Evolutionary conservation across 2,888 invertebrate genomes (phyloP).

Genomic region (Heteromurus nitidus): DNA sequence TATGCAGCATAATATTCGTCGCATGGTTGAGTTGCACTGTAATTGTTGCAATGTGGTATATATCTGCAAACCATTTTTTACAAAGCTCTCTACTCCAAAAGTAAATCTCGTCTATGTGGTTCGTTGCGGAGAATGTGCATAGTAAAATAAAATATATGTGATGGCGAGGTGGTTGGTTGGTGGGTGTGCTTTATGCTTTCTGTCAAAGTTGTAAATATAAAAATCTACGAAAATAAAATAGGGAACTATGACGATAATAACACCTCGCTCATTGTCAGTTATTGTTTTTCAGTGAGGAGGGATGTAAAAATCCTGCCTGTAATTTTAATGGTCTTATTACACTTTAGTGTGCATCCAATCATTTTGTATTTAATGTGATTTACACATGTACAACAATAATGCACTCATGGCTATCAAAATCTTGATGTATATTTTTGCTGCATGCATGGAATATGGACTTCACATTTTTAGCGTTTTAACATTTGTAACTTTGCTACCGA

Average conservation of each 20-base stretch:
- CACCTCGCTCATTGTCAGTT: constrained; percentile 8
- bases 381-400: not conserved
- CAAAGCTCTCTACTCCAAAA: not conserved
- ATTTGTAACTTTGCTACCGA: no score
- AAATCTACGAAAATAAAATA: no score
- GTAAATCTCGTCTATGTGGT: no score
- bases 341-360: not conserved
- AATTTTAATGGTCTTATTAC: constrained; percentile 7
- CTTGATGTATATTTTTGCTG: not conserved
- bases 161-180: no score
- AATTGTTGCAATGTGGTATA: not conserved
- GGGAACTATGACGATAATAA: constrained; percentile 16
- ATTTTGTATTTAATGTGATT: not conserved
- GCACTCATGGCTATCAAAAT: not conserved
- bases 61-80: not conserved
- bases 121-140: no score
- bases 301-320: constrained; percentile 24
- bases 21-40: not conserved
- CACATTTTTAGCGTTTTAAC: no score
- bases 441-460: no score
- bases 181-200: no score
- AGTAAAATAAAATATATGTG: no score
- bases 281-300: constrained; percentile 23
- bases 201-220: constrained; percentile 19
- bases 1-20: not conserved